A percentile compares a stretch with the other conserved stretches of the same genome.
These are phyloP conservation scores for Gallinago media DNA, from an alignment of 2,113 vertebrate genomes.

Conservation along the genomic window DNA sequence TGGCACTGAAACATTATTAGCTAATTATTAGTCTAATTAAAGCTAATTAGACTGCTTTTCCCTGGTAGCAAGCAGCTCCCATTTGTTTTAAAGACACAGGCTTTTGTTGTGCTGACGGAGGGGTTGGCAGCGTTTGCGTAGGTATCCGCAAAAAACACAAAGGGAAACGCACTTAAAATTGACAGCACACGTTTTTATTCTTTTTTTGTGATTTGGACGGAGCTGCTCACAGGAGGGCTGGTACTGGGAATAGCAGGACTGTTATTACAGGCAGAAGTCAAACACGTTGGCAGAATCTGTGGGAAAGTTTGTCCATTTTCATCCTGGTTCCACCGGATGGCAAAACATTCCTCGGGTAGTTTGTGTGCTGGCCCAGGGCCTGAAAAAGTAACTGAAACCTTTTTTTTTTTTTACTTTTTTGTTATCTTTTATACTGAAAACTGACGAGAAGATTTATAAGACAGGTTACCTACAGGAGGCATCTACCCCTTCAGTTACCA, in stretches of 20 bases:
- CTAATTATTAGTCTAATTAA: not conserved
- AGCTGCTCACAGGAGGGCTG: not conserved
- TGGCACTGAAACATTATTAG: not conserved
- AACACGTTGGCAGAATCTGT: slow-evolving; percentile 21
- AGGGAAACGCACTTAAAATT: not conserved
- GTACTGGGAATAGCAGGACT: not conserved
- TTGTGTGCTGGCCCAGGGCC: not conserved
- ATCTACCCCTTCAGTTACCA: not conserved
- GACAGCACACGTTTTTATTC: not conserved
- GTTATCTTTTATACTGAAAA: not conserved
- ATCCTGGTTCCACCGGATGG: not conserved
- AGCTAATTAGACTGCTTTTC: slow-evolving; percentile 4
- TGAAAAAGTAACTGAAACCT: not conserved
- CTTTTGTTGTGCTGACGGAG: not conserved
- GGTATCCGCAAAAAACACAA: not conserved
- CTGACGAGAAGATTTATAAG: not conserved
- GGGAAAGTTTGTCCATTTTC: slow-evolving; percentile 28
- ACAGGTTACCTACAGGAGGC: not conserved
- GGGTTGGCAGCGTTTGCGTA: not conserved
- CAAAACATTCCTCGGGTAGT: not conserved
- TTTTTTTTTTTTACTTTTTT: not conserved
- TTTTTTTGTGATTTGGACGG: not conserved
- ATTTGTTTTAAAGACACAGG: not conserved
- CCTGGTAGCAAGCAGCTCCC: not conserved
- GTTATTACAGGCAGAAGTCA: slow-evolving; percentile 15